Base-by-base conservation (phyloP, 2,797 vertebrate species). In the Hemibagrus guttatus region DNA sequence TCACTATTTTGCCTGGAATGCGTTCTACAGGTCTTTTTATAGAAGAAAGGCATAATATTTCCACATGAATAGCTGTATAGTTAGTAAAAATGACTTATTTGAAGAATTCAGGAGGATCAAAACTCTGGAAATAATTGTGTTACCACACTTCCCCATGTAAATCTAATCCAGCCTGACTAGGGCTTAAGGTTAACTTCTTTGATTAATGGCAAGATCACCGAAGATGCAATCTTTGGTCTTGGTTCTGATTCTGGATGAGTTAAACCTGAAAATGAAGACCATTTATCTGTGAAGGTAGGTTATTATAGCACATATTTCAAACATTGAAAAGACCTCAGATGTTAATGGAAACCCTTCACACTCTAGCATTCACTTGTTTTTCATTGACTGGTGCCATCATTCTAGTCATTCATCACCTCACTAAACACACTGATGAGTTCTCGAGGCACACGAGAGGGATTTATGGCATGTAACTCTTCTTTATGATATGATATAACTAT, bases 381-480 rank as follows among this genome's bases (percentile, higher is more conserved):
- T 66, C 80, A 63, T 46, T 63, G 23, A 88, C 63, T 80, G 83
- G 59, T 28, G 19, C 86, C 71, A 75, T 89, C 74, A 85, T 66
- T 74, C 63, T 17, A 66, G 66, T 56, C 84, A 80, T 81, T 88
- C 80, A 17, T 89, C 86, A 89, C 85, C 80, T 89, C 74, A 52
- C 64, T 71, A 69, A 89, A 74, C 86, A 59, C 83, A 49, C 28
- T 85, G 85, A 88, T 90, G 83, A 89, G 85, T 89, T 78, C 84
- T 59, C 31, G 21, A 89, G 86, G 66, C 78, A 79, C 79, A 81
- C 21, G 74, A 86, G 86, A 85, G 46, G 31, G 68, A 85, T 89
- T 89, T 89, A 89, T 85, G 88, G 87, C 79, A 83, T 86, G 88
- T 88, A 90, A 85, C 88, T 66, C 78, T 72, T 61, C 87, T 90